A percentile compares a stretch with the other conserved stretches of the same genome.
phyloP scores from a whole-genome alignment of 2,888 invertebrate species.

The Poecilus cupreus region DNA sequence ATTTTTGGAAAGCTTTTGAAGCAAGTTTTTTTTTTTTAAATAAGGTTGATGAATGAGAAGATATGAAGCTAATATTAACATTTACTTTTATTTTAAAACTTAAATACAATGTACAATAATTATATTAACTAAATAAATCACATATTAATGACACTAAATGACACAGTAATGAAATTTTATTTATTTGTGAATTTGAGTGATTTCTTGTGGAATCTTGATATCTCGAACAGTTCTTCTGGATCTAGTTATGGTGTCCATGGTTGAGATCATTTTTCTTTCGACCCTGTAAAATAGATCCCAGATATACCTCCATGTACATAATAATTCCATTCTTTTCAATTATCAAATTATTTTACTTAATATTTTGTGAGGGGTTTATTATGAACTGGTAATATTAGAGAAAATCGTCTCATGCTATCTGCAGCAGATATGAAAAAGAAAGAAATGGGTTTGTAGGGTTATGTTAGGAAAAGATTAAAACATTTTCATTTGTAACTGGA shows the following conservation, averaged over 20 bases:
- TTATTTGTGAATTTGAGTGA: slow-evolving; percentile 5
- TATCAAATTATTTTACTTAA: too few species aligned
- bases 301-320: too few species aligned
- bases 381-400: too few species aligned
- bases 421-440: too few species aligned
- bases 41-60: background rate
- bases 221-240: background rate
- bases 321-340: too few species aligned
- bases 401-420: too few species aligned
- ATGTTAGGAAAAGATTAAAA: too few species aligned
- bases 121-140: slow-evolving; percentile 23
- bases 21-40: background rate
- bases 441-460: too few species aligned
- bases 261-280: slow-evolving; percentile 70
- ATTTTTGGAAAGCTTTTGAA: background rate
- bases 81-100: slow-evolving; percentile 34
- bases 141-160: slow-evolving; percentile 32
- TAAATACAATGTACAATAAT: slow-evolving; percentile 52
- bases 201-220: background rate
- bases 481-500: too few species aligned
- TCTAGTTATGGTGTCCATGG: slow-evolving; percentile 66
- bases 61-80: background rate
- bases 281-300: slow-evolving; percentile 67
- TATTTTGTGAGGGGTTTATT: too few species aligned
- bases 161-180: slow-evolving; percentile 7